Conservation (phyloP, 2,797 vertebrate genomes). For the Hoplostethus atlanticus region DNA sequence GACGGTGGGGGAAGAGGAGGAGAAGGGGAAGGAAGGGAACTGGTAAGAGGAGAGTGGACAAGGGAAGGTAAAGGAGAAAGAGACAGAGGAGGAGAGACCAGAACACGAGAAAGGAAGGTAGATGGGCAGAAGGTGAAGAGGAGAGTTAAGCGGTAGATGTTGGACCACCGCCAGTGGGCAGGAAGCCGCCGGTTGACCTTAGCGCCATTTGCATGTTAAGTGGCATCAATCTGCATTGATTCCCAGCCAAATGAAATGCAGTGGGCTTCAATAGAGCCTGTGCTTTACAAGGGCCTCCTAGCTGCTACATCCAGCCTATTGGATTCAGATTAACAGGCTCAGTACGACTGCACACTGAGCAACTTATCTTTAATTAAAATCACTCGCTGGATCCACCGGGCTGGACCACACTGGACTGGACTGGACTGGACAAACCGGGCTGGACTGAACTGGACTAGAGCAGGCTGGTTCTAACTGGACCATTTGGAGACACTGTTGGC, state of each 20-base stretch:
- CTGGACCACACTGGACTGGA: slow-evolving; percentile 25
- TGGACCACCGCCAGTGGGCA: slow-evolving; percentile 72
- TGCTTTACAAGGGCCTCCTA: slow-evolving; percentile 91
- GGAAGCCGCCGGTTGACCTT: slow-evolving; percentile 82
- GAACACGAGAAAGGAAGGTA: not conserved
- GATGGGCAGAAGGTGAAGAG: slow-evolving; percentile 19
- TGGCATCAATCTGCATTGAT: slow-evolving; percentile 96
- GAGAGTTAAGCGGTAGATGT: slow-evolving; percentile 44
- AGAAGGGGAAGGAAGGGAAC: not conserved
- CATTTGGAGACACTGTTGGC: no score
- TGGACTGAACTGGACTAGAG: not conserved
- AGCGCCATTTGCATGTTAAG: slow-evolving; percentile 95
- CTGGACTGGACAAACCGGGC: slow-evolving; percentile 5
- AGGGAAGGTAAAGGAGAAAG: not conserved
- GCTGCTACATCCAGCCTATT: slow-evolving; percentile 93
- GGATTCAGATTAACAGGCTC: slow-evolving; percentile 96
- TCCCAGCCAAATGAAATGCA: slow-evolving; percentile 91
- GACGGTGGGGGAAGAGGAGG: not conserved
- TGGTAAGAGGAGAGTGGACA: not conserved
- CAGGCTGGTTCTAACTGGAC: not conserved
- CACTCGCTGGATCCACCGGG: slow-evolving; percentile 78
- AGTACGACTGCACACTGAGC: slow-evolving; percentile 89
- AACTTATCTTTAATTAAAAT: slow-evolving; percentile 99
- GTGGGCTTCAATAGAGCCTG: slow-evolving; percentile 93
- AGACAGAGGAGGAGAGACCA: not conserved